A percentile compares a stretch with the other conserved stretches of the same genome.
Conservation (phyloP, 2,113 vertebrate genomes). For the Azemiops feae region DNA sequence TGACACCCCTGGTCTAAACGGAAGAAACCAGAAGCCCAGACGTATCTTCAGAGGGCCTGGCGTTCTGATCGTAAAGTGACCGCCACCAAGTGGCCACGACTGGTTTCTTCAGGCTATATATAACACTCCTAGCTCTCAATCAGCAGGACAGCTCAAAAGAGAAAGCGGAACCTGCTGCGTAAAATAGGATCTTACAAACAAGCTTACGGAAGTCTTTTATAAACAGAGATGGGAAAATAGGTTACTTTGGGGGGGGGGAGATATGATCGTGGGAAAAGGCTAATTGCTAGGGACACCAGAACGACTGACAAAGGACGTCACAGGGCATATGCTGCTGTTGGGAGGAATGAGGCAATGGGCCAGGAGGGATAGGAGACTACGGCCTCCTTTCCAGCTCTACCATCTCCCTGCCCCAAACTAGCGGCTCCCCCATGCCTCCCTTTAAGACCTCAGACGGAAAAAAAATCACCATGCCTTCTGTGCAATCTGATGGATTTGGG, state of each 20-base stretch:
- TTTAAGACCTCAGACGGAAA: background rate
- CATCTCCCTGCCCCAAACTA: background rate
- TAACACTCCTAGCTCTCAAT: background rate
- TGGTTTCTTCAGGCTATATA: background rate
- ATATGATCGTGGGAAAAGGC: too few relatives aligned
- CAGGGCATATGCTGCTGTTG: background rate
- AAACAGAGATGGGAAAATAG: background rate
- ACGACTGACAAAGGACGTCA: background rate
- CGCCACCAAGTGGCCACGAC: background rate
- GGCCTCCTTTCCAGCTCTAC: background rate
- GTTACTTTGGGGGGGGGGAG: background rate
- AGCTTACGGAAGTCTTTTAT: background rate
- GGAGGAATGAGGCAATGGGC: background rate
- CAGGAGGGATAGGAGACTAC: background rate
- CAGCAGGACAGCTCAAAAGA: background rate
- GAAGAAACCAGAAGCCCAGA: background rate
- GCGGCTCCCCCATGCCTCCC: background rate
- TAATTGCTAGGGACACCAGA: background rate
- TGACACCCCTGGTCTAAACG: conserved; percentile 25
- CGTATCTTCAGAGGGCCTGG: background rate
- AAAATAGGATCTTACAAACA: background rate
- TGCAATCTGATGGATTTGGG: background rate
- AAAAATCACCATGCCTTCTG: background rate
- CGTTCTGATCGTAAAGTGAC: background rate
- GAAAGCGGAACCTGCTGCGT: background rate